Conservation (phyloP, 2,113 vertebrate genomes). For the Microcebus tavaratra region DNA sequence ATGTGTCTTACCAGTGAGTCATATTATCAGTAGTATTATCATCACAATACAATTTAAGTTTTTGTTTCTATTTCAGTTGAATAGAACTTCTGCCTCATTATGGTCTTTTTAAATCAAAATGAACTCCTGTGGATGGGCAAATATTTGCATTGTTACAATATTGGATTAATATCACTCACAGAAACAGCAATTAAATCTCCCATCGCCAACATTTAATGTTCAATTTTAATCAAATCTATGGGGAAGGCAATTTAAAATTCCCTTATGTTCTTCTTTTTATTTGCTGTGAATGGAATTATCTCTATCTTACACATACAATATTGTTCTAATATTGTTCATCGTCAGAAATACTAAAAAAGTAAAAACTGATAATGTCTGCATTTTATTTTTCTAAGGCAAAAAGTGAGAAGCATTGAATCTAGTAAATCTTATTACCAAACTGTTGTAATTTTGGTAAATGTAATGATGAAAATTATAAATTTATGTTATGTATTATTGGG, state of each 20-base stretch:
- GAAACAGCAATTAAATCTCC: slow-evolving; percentile 25
- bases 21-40: slow-evolving; percentile 41
- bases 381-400: not conserved
- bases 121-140: slow-evolving; percentile 50
- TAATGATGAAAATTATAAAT: not conserved
- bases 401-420: not conserved
- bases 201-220: slow-evolving; percentile 31
- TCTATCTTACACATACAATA: not conserved
- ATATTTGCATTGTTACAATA: slow-evolving; percentile 64
- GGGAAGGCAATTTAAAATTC: not conserved
- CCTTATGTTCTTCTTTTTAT: not conserved
- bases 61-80: slow-evolving; percentile 53
- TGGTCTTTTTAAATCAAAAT: slow-evolving; percentile 68
- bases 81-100: slow-evolving; percentile 63
- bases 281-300: not conserved
- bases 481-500: not conserved
- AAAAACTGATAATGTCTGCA: not conserved
- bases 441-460: not conserved
- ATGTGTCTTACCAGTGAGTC: not conserved
- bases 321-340: not conserved
- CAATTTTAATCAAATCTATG: slow-evolving; percentile 12
- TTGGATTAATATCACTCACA: slow-evolving; percentile 57
- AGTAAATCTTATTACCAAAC: not conserved
- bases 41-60: slow-evolving; percentile 68
- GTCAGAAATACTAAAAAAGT: not conserved